Percentiles rank a stretch among this genome's conserved stretches.
Conservation (phyloP, 2,797 vertebrate genomes). For the Carcharodon carcharias region DNA sequence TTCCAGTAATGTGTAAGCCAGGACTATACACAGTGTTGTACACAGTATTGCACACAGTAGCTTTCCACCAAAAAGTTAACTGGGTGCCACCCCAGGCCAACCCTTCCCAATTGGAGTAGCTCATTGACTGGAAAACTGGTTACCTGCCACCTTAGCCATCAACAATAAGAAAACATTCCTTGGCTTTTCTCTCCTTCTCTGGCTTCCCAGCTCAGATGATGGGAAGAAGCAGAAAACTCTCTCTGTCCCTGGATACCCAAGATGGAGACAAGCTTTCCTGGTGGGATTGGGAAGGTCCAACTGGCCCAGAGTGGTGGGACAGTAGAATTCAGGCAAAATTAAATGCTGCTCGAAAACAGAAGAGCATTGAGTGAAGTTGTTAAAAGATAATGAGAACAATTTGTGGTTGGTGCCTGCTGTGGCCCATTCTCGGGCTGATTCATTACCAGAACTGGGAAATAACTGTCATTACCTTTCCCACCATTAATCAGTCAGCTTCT, state of each 20-base stretch:
- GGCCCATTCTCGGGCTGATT: not conserved
- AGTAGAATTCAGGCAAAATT: not conserved
- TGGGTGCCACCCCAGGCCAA: not conserved
- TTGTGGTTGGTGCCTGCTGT: not conserved
- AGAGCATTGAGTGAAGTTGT: not conserved
- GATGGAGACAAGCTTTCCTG: not conserved
- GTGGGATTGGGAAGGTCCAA: not conserved
- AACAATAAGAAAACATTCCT: not conserved
- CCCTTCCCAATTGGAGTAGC: not conserved
- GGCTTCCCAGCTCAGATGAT: not conserved
- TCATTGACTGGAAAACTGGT: not conserved
- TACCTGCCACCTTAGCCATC: not conserved
- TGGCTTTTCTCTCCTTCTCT: not conserved
- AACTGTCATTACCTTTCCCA: not conserved
- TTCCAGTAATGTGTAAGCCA: not conserved
- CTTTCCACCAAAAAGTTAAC: too few species aligned
- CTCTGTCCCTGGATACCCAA: not conserved
- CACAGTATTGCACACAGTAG: too few species aligned
- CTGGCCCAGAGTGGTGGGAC: not conserved
- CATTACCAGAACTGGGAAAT: not conserved
- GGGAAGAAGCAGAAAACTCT: not conserved
- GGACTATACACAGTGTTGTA: not conserved
- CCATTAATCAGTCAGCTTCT: not conserved
- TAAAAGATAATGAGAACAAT: not conserved
- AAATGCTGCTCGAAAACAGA: not conserved